A percentile compares a stretch with the other conserved stretches of the same genome.
phyloP scores from a whole-genome alignment of 2,113 vertebrate genomes.

The Nasalis larvatus region DNA sequence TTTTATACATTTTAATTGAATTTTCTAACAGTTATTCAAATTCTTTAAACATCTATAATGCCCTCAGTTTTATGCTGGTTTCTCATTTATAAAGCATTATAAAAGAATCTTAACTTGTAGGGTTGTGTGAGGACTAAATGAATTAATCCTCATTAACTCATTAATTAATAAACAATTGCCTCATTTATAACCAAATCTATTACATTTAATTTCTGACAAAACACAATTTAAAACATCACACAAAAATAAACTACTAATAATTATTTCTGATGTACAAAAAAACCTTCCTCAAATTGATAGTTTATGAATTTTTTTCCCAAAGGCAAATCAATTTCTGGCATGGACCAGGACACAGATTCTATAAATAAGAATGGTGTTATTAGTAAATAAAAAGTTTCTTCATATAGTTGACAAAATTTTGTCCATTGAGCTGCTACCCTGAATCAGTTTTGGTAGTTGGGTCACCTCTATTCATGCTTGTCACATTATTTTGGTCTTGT shows the following conservation, averaged over 20 bases:
- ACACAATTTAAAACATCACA: neutral
- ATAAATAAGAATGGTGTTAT: neutral
- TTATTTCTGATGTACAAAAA: neutral
- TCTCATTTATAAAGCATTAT: neutral
- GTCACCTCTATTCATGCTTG: neutral
- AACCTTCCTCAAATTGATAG: neutral
- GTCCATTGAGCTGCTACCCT: neutral
- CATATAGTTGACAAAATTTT: neutral
- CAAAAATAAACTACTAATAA: neutral
- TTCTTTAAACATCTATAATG: neutral
- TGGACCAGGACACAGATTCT: neutral
- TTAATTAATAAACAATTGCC: neutral
- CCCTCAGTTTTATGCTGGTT: neutral
- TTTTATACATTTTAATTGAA: neutral
- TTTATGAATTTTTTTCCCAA: neutral
- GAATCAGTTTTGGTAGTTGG: neutral
- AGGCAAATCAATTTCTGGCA: neutral
- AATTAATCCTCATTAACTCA: neutral
- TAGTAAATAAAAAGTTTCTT: neutral
- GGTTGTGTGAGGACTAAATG: neutral
- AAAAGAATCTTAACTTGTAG: neutral
- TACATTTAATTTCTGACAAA: neutral
- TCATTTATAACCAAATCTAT: neutral
- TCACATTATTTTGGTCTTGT: neutral
- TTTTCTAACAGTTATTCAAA: neutral